Evolutionary conservation across 2,797 vertebrate genomes (phyloP), one percentile per base, ranked within the genome.

Genomic region (Rhincodon typus): DNA sequence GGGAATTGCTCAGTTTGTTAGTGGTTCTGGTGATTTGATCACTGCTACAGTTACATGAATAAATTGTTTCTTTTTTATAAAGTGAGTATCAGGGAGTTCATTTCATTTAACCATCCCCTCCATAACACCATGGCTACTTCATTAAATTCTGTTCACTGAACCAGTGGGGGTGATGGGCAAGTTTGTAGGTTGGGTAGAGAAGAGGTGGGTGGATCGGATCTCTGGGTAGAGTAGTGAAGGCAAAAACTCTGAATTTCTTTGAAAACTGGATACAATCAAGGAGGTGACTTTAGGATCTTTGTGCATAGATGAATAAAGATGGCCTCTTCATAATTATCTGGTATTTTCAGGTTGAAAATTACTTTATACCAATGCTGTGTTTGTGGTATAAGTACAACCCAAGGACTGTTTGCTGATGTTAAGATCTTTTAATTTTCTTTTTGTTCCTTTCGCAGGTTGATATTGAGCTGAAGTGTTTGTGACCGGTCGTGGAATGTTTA

Each of bases 401-500:
- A 67, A 38, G 57, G 21, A 34, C 57, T 6, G 19, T n/a, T 66
- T 17, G 2, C 57, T 66, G 7, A 69, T 15, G n/a, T 19, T 67
- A 12, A 93, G 2, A 21, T 10, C 21, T 38, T 69, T 69, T n/a
- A 67, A 62, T 62, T 77, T 77, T 25, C 10, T 46, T 38, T 93
- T 19, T 77, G 25, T 57, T 95, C 70, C 50, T 2, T 74, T 95
- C 2, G 8, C 57, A 95, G 94, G 70, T 95, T 95, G 69, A 95
- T 38, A 46, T 57, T 74, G 15, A 77, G 30, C 70, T 53, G 42
- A 30, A 13, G 15, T 46, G 15, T 72, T 69, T 77, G 94, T 77
- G 94, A 95, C 23, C 69, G 57, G 69, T 77, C 27, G 50, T 50
- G 94, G 94, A 95, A 77, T 77, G 70, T 95, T 30, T 30, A 74